These are phyloP conservation scores for Gadus chalcogrammus DNA, from an alignment of 2,113 vertebrate species.

Conservation along the genomic window DNA sequence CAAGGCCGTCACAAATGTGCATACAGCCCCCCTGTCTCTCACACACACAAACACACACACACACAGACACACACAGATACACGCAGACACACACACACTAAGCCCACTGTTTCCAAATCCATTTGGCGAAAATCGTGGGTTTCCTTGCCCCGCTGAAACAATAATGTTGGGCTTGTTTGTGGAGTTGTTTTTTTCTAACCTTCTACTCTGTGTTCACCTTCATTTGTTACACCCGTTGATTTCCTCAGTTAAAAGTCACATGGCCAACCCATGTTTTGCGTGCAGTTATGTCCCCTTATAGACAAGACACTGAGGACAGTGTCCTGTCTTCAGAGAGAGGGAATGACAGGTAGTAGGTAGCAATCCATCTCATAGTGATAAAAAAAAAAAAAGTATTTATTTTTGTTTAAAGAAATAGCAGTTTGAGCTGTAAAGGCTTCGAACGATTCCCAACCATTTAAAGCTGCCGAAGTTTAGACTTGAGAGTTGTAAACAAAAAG, in stretches of 20 bases:
- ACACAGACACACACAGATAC: too few species aligned
- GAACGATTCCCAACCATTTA: too few species aligned
- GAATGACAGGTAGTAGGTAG: constrained; percentile 21
- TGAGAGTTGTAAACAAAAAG: too few species aligned
- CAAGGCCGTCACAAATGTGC: constrained; percentile 69
- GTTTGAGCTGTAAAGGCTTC: too few species aligned
- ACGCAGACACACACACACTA: constrained; percentile 45
- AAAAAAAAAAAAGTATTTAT: too few species aligned
- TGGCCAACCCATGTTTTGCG: too few species aligned
- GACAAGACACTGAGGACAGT: constrained; percentile 16
- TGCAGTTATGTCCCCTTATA: too few species aligned
- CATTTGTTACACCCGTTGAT: constrained; percentile 29
- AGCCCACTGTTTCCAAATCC: constrained; percentile 62
- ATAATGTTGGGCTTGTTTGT: constrained; percentile 48
- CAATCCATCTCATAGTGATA: too few species aligned
- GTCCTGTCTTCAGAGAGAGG: not conserved
- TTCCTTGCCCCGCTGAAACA: constrained; percentile 52
- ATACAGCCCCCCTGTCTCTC: constrained; percentile 8
- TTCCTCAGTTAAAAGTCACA: constrained; percentile 2
- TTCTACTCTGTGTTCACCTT: constrained; percentile 35
- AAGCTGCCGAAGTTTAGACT: too few species aligned
- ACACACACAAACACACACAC: too few species aligned
- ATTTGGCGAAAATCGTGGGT: constrained; percentile 53
- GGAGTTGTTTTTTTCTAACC: constrained; percentile 45
- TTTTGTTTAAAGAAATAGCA: too few species aligned